A percentile compares a stretch with the other conserved stretches of the same genome.
These are phyloP conservation scores for Ormyrus labotus DNA, from an alignment of 2,888 invertebrate species.

Conservation along the genomic window DNA sequence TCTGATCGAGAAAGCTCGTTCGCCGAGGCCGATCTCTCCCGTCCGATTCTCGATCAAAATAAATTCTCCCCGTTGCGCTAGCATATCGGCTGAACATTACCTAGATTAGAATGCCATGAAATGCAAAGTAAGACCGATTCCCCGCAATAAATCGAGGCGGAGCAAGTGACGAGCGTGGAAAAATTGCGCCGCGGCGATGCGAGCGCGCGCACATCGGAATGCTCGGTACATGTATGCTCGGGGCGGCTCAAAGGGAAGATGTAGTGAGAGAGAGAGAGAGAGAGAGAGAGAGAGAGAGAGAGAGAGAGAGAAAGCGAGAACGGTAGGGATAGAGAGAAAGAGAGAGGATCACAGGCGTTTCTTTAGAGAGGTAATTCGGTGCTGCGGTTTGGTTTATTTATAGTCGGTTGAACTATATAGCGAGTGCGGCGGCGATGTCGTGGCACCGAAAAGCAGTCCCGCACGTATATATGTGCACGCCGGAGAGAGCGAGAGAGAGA, in stretches of 20 bases:
- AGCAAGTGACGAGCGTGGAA: slow-evolving; percentile 44
- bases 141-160: slow-evolving; percentile 17
- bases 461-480: not conserved
- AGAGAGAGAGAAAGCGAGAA: slow-evolving; percentile 28
- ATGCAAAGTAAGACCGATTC: slow-evolving; percentile 18
- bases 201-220: not conserved
- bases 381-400: slow-evolving; percentile 55
- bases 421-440: slow-evolving; percentile 22
- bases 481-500: not conserved
- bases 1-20: not conserved
- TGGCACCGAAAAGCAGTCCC: slow-evolving; percentile 38
- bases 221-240: no score
- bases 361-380: slow-evolving; percentile 54
- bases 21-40: not conserved
- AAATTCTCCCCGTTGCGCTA: not conserved
- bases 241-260: not conserved
- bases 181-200: slow-evolving; percentile 48
- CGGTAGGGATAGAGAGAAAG: slow-evolving; percentile 46
- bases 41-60: not conserved
- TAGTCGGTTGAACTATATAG: slow-evolving; percentile 49
- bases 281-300: slow-evolving; percentile 38
- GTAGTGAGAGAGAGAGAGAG: slow-evolving; percentile 25
- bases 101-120: no score
- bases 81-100: slow-evolving; percentile 14
- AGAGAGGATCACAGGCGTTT: slow-evolving; percentile 46